Percentiles rank a stretch among this genome's conserved stretches.
Conservation (phyloP, 2,797 vertebrate genomes). For the Moxostoma hubbsi region DNA sequence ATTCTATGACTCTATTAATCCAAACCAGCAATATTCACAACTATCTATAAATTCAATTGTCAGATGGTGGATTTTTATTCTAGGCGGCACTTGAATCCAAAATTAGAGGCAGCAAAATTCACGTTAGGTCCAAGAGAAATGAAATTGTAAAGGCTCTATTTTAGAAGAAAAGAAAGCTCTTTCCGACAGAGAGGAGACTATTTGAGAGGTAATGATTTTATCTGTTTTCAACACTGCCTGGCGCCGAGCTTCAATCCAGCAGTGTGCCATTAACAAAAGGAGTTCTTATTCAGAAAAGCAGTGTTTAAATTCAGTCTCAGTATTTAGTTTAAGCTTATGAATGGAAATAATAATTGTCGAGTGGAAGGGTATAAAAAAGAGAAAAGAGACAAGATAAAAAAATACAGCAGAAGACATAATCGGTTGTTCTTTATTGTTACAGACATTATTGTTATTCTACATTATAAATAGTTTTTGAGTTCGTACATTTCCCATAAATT, state of each 20-base stretch:
- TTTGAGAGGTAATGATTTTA: constrained; percentile 98
- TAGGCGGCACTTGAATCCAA: constrained; percentile 88
- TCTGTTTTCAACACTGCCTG: constrained; percentile 83
- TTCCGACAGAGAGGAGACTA: constrained; percentile 88
- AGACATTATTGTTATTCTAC: constrained; percentile 47
- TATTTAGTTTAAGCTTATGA: constrained; percentile 85
- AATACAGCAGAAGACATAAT: constrained; percentile 66
- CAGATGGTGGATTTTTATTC: constrained; percentile 88
- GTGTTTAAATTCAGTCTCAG: too few relatives aligned
- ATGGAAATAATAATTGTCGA: constrained; percentile 87
- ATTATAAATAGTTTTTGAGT: constrained; percentile 38
- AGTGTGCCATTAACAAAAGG: constrained; percentile 89
- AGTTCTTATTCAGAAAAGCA: constrained; percentile 90
- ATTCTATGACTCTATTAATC: constrained; percentile 92
- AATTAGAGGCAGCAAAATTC: constrained; percentile 95
- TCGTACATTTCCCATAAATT: not conserved
- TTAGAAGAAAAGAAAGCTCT: constrained; percentile 89
- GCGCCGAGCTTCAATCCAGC: constrained; percentile 83
- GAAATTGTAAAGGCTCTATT: constrained; percentile 88
- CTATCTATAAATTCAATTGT: constrained; percentile 98
- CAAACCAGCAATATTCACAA: constrained; percentile 93
- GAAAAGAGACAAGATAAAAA: constrained; percentile 75
- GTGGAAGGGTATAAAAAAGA: constrained; percentile 72
- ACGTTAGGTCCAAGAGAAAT: constrained; percentile 89
- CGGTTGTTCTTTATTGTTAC: constrained; percentile 51